Evolutionary conservation across 2,113 vertebrate species (phyloP).

Genomic region (Ophiodon elongatus): DNA sequence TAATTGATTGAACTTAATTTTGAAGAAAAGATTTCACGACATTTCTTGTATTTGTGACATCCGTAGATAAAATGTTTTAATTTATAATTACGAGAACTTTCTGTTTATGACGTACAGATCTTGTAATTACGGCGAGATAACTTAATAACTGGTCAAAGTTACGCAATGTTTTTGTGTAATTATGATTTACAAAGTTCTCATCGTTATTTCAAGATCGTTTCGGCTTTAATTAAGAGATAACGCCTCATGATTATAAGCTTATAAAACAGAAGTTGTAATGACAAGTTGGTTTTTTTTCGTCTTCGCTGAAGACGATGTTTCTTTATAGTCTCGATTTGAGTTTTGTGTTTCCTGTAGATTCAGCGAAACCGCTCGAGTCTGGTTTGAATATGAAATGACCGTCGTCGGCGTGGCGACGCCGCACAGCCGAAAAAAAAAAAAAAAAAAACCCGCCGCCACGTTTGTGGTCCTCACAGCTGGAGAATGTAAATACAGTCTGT

Average conservation of each 20-base stretch:
- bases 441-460: not conserved
- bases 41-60: slow-evolving; percentile 3
- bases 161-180: not conserved
- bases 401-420: not conserved
- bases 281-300: not conserved
- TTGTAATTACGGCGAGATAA: not conserved
- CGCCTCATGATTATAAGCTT: not conserved
- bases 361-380: not conserved
- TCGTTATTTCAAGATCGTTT: not conserved
- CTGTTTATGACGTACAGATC: not conserved
- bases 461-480: slow-evolving; percentile 36
- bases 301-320: not conserved
- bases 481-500: slow-evolving; percentile 75
- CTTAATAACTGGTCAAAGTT: not conserved
- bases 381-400: not conserved
- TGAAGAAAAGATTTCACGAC: not conserved
- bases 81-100: not conserved
- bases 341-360: not conserved
- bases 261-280: not conserved
- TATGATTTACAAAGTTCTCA: not conserved
- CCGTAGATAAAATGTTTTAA: not conserved
- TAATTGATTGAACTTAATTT: not conserved
- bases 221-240: not conserved
- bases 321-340: not conserved
- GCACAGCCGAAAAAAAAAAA: not conserved